Evolutionary conservation across 2,888 invertebrate genomes (phyloP).

Genomic region (Cerceris ruficornis): DNA sequence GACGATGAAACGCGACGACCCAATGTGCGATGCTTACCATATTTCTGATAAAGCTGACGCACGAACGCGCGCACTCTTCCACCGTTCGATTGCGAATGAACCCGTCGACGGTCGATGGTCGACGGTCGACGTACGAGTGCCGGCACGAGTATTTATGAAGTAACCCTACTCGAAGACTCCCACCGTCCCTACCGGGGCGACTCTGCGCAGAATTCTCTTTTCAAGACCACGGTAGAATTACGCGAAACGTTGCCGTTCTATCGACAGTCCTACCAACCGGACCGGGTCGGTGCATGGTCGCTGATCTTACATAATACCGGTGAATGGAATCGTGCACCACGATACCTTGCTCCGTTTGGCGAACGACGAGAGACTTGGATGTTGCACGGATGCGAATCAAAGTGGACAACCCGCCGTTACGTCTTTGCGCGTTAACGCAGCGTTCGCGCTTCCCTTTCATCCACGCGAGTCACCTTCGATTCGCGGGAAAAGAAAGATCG

Average conservation of each 20-base stretch:
- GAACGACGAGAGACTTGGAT: not conserved
- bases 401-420: not conserved
- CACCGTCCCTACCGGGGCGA: slow-evolving; percentile 27
- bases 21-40: slow-evolving; percentile 34
- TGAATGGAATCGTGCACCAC: too few species aligned
- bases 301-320: too few species aligned
- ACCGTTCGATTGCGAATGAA: not conserved
- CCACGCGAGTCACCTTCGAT: too few species aligned
- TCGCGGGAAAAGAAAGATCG: too few species aligned
- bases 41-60: not conserved
- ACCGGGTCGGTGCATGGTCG: too few species aligned
- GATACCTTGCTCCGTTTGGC: too few species aligned
- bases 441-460: too few species aligned
- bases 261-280: not conserved
- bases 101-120: not conserved
- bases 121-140: not conserved
- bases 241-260: slow-evolving; percentile 11
- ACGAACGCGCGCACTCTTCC: not conserved
- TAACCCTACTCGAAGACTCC: slow-evolving; percentile 39
- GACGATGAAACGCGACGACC: not conserved
- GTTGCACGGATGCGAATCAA: not conserved
- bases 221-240: not conserved
- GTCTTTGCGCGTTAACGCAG: too few species aligned
- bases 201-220: slow-evolving; percentile 26
- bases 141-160: slow-evolving; percentile 30